Conservation (phyloP, 1,140 invertebrate species). For the Paracyclopina nana region DNA sequence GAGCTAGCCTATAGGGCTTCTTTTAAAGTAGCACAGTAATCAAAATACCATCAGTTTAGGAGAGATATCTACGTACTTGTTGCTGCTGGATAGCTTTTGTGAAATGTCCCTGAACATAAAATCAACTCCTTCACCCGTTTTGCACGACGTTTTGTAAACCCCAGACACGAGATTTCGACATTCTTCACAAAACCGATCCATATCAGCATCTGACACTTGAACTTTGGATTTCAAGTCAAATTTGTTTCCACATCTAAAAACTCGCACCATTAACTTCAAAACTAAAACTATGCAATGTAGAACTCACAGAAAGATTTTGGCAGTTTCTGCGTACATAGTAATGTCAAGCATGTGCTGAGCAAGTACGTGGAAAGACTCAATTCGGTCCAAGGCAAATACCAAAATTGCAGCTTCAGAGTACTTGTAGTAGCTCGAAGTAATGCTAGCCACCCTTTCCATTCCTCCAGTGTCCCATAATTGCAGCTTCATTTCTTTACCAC, state of each 20-base stretch:
- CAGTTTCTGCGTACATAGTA: slow-evolving; percentile 75
- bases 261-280: neutral
- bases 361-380: slow-evolving; percentile 70
- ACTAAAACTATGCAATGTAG: neutral
- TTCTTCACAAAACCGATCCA: slow-evolving; percentile 54
- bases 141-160: slow-evolving; percentile 75
- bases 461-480: slow-evolving; percentile 84
- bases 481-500: slow-evolving; percentile 55
- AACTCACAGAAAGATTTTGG: slow-evolving; percentile 55
- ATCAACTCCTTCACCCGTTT: slow-evolving; percentile 59
- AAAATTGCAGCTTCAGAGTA: slow-evolving; percentile 75
- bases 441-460: slow-evolving; percentile 79
- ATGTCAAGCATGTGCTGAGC: slow-evolving; percentile 75
- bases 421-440: slow-evolving; percentile 81
- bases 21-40: no score
- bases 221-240: slow-evolving; percentile 46
- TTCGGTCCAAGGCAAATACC: slow-evolving; percentile 71
- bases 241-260: slow-evolving; percentile 53
- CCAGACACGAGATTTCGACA: slow-evolving; percentile 15
- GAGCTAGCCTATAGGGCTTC: no score
- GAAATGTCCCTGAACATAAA: slow-evolving; percentile 81
- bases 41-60: no score
- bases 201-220: slow-evolving; percentile 63
- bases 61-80: no score
- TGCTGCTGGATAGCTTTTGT: slow-evolving; percentile 47